Percentiles rank a stretch among this genome's conserved stretches.
Conservation (phyloP, 2,113 vertebrate genomes). For the Pandion haliaetus region DNA sequence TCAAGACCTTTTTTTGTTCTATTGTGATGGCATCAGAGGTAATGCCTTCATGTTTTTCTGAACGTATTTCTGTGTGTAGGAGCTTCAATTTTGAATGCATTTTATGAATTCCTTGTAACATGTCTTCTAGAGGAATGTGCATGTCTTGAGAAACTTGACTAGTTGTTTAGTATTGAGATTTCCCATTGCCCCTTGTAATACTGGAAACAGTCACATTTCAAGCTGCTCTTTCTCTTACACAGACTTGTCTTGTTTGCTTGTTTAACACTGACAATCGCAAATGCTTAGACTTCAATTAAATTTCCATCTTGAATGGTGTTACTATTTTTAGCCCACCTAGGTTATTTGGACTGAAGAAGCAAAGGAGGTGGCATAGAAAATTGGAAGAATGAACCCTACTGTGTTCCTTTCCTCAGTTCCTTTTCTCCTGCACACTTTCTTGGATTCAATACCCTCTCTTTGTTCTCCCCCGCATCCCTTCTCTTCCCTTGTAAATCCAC, state of each 20-base stretch:
- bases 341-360: not conserved
- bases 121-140: not conserved
- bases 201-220: not conserved
- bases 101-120: not conserved
- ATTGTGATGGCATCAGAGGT: not conserved
- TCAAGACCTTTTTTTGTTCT: not conserved
- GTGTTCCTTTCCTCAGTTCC: constrained; percentile 5
- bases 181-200: not conserved
- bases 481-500: constrained; percentile 50
- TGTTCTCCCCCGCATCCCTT: constrained; percentile 19
- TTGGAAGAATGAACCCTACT: constrained; percentile 2
- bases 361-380: not conserved
- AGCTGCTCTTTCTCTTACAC: not conserved
- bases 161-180: not conserved
- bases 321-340: not conserved
- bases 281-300: not conserved
- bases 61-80: not conserved
- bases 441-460: constrained; percentile 33
- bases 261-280: not conserved
- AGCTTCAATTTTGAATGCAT: not conserved
- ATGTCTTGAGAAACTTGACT: not conserved
- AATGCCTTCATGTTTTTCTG: not conserved
- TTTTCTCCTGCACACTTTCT: constrained; percentile 30
- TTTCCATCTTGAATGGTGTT: not conserved
- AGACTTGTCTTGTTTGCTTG: not conserved